Evolutionary conservation across 2,797 vertebrate genomes (phyloP).

Genomic region (Clarias laeviceps): DNA sequence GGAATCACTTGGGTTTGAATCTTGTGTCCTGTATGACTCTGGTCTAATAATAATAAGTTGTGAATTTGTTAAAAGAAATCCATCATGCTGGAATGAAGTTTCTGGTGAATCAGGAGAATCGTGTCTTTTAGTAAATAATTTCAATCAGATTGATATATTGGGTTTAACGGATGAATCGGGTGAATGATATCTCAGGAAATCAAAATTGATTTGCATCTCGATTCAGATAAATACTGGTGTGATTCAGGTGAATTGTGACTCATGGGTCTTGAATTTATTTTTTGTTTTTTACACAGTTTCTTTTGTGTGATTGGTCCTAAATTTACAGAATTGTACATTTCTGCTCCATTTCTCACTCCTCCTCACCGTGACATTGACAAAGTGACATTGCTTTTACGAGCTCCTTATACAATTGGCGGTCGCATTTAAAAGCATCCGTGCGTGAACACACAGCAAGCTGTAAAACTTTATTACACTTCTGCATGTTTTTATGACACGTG

Average conservation of each 20-base stretch:
- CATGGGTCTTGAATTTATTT: background rate
- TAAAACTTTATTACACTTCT: constrained; percentile 23
- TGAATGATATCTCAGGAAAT: too few species aligned
- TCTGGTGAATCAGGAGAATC: background rate
- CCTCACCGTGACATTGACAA: constrained; percentile 21
- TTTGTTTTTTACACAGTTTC: background rate
- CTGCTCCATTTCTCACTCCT: background rate
- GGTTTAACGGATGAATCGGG: too few species aligned
- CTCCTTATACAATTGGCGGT: constrained; percentile 15
- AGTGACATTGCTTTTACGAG: constrained; percentile 42
- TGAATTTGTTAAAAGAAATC: background rate
- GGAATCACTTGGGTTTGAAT: too few species aligned
- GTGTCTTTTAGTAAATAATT: background rate
- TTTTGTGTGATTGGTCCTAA: background rate
- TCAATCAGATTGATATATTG: background rate
- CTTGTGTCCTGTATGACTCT: too few species aligned
- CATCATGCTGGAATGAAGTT: background rate
- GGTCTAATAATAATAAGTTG: background rate
- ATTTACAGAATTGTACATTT: background rate
- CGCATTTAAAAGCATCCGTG: constrained; percentile 32
- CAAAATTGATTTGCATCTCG: background rate
- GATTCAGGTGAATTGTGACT: background rate
- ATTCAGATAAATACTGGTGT: background rate
- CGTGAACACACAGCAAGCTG: constrained; percentile 15
- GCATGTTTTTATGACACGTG: constrained; percentile 30